These are phyloP conservation scores for Cariama cristata DNA, from an alignment of 2,113 vertebrate species.

Conservation along the genomic window DNA sequence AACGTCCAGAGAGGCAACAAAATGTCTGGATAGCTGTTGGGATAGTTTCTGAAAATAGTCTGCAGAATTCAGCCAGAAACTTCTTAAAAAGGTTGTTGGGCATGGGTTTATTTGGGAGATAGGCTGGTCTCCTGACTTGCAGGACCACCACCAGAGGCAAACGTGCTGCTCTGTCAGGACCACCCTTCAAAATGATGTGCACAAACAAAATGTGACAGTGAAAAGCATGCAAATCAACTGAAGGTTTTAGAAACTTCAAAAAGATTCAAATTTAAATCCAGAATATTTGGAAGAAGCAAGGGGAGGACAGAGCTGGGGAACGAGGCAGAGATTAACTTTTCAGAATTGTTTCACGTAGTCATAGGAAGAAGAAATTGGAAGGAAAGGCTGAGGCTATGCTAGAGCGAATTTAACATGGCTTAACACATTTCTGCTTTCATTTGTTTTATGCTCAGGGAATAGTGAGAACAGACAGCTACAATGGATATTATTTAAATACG, in stretches of 20 bases:
- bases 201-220: neutral
- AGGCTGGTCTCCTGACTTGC: neutral
- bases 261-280: neutral
- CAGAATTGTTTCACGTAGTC: neutral
- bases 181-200: neutral
- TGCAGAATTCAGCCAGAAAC: neutral
- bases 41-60: neutral
- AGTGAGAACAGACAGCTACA: slow-evolving; percentile 39
- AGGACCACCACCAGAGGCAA: neutral
- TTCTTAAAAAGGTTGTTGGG: neutral
- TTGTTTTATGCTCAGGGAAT: slow-evolving; percentile 10
- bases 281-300: neutral
- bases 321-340: neutral
- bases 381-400: neutral
- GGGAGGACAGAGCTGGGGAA: neutral
- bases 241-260: neutral
- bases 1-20: neutral
- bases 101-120: neutral
- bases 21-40: slow-evolving; percentile 8
- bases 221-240: neutral
- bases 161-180: neutral
- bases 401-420: neutral
- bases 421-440: slow-evolving; percentile 41
- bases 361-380: slow-evolving; percentile 12
- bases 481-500: slow-evolving; percentile 9